Conservation (phyloP, 2,797 vertebrate species). For the Gambusia yucatana region DNA sequence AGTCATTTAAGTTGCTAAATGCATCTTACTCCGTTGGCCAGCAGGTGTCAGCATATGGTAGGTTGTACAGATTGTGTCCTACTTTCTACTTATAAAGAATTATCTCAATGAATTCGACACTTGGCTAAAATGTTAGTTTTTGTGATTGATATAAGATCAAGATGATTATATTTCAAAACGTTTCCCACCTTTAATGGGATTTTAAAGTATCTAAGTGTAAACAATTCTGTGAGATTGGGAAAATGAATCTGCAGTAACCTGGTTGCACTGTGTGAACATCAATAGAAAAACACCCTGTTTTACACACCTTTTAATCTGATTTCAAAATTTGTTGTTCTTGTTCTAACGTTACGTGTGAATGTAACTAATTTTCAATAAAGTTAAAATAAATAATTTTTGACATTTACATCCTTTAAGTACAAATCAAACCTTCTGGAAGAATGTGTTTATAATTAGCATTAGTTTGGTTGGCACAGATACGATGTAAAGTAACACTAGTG, state of each 20-base stretch:
- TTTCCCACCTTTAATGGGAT: background rate
- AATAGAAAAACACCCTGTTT: background rate
- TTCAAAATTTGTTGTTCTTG: background rate
- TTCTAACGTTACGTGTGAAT: background rate
- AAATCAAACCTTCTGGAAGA: background rate
- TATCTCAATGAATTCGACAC: background rate
- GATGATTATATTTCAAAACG: background rate
- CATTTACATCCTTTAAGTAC: background rate
- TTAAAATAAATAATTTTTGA: background rate
- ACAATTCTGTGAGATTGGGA: background rate
- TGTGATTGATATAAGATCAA: background rate
- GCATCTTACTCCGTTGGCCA: slow-evolving; percentile 39
- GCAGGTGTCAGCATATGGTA: slow-evolving; percentile 59
- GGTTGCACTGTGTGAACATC: background rate
- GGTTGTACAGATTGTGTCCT: slow-evolving; percentile 6
- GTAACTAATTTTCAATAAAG: background rate
- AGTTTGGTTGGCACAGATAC: background rate
- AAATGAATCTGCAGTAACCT: background rate
- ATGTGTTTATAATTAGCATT: background rate
- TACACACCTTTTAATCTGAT: background rate
- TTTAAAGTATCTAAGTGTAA: background rate
- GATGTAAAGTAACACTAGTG: background rate
- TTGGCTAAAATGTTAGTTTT: background rate
- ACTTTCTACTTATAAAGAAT: slow-evolving; percentile 1
- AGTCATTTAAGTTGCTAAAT: background rate